phyloP scores from a whole-genome alignment of 2,888 invertebrate species.

The Onchidella celtica region DNA sequence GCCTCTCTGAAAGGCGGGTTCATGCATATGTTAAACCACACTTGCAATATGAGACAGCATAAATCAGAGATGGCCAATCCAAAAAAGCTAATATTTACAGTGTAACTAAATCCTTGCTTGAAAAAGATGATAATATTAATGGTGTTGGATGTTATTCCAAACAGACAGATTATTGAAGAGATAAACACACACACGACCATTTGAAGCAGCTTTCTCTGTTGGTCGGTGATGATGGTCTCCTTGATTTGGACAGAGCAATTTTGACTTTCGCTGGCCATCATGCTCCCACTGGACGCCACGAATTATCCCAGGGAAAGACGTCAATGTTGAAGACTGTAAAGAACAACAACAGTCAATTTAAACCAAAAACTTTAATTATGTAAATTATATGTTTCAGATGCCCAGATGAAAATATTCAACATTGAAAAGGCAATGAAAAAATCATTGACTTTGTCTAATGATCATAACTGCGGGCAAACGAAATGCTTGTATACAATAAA shows the following conservation, averaged over 20 bases:
- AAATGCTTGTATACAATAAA: too few relatives aligned
- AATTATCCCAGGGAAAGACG: too few relatives aligned
- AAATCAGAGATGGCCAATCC: neutral
- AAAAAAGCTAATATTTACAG: constrained; percentile 1
- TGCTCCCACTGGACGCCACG: too few relatives aligned
- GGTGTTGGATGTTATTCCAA: neutral
- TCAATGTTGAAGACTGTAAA: too few relatives aligned
- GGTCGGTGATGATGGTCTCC: neutral
- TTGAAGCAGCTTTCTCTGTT: neutral
- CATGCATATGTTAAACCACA: neutral
- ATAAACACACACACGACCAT: neutral
- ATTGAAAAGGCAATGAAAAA: too few relatives aligned
- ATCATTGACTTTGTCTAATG: too few relatives aligned
- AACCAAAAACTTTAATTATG: too few relatives aligned
- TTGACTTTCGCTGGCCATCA: neutral
- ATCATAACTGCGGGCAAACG: too few relatives aligned
- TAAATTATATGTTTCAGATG: neutral
- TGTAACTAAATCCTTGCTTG: neutral
- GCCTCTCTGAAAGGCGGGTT: neutral
- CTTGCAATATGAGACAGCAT: neutral
- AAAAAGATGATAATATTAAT: neutral
- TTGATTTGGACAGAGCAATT: neutral
- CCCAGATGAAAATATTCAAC: too few relatives aligned
- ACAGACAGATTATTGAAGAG: neutral
- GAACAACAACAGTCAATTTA: too few relatives aligned